These are phyloP conservation scores for Sinocyclocheilus grahami DNA, from an alignment of 2,113 vertebrate species.

Conservation along the genomic window DNA sequence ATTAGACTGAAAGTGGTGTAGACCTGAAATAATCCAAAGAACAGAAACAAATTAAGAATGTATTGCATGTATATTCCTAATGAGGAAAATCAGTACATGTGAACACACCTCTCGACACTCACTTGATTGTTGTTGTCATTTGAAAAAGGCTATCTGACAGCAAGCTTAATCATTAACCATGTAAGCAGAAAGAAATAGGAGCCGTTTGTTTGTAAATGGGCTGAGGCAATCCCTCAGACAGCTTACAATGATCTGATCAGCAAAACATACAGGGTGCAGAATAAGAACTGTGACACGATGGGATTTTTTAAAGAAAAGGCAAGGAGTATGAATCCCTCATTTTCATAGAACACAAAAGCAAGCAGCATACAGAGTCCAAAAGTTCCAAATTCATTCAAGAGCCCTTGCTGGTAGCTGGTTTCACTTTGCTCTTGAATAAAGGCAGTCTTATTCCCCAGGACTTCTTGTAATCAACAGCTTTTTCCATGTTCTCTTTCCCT, in stretches of 20 bases:
- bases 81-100: neutral
- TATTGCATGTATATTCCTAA: too few species aligned
- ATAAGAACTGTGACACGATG: neutral
- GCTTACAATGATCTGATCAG: neutral
- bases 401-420: neutral
- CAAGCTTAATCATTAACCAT: slow-evolving; percentile 14
- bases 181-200: neutral
- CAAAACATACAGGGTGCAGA: neutral
- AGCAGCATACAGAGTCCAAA: neutral
- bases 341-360: neutral
- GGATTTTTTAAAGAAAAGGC: neutral
- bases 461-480: slow-evolving; percentile 84
- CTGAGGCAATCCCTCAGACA: neutral
- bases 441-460: slow-evolving; percentile 78
- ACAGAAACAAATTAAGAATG: neutral
- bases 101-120: neutral
- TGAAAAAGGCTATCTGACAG: neutral
- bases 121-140: neutral
- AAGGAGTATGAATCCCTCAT: neutral
- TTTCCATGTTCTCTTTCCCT: slow-evolving; percentile 80
- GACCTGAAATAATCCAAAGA: neutral
- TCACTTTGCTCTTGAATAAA: slow-evolving; percentile 58
- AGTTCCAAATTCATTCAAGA: neutral
- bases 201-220: neutral
- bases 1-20: neutral